Evolutionary conservation across 2,113 vertebrate species (phyloP).

Genomic region (Ifrita kowaldi): DNA sequence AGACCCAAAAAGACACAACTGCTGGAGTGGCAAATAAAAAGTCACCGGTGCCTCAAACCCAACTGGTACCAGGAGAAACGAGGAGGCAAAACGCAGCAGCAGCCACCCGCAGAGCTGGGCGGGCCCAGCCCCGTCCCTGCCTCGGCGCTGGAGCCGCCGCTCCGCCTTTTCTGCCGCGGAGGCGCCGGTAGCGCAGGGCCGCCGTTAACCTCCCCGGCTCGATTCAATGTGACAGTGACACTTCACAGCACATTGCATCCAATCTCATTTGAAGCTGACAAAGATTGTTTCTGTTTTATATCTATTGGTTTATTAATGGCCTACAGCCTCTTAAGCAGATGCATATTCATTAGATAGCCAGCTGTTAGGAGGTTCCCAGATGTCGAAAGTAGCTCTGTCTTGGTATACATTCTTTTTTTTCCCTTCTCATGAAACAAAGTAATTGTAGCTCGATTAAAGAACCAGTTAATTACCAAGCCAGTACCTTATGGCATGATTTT

Average conservation of each 20-base stretch:
- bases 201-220: conserved; percentile 62
- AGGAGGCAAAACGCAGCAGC: not conserved
- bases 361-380: conserved; percentile 82
- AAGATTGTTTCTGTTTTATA: conserved; percentile 79
- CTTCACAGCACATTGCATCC: conserved; percentile 79
- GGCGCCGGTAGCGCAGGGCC: not conserved
- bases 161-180: not conserved
- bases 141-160: not conserved
- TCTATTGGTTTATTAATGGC: conserved; percentile 85
- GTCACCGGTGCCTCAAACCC: not conserved
- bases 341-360: conserved; percentile 88
- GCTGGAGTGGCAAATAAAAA: not conserved
- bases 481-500: conserved; percentile 66
- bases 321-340: conserved; percentile 82
- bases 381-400: conserved; percentile 78
- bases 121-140: not conserved
- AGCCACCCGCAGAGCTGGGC: accelerated
- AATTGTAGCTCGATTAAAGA: conserved; percentile 80
- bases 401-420: conserved; percentile 55
- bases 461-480: conserved; percentile 76
- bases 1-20: not conserved
- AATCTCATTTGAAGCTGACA: conserved; percentile 79
- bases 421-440: conserved; percentile 74
- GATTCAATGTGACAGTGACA: conserved; percentile 81
- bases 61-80: not conserved